These are phyloP conservation scores for Strigamia maritima DNA, from an alignment of 2,888 invertebrate species.

Conservation along the genomic window DNA sequence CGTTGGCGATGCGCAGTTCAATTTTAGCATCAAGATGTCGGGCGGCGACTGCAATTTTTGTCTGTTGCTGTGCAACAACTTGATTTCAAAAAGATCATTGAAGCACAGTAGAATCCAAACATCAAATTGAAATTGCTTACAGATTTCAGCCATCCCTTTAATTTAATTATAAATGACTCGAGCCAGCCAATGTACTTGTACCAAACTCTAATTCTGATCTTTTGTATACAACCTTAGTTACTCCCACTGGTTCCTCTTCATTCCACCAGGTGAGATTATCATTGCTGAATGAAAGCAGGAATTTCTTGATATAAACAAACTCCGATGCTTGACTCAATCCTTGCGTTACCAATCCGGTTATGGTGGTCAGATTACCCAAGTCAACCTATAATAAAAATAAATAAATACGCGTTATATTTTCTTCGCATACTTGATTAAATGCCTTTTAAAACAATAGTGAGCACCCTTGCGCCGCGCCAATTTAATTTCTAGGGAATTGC, in stretches of 20 bases:
- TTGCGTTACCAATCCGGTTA: constrained; percentile 46
- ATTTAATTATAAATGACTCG: too few species aligned
- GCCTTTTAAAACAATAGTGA: neutral
- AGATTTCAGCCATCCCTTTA: too few species aligned
- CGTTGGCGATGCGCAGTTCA: too few species aligned
- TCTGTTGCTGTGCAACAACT: neutral
- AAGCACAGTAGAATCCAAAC: too few species aligned
- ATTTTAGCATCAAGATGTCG: too few species aligned
- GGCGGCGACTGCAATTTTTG: too few species aligned
- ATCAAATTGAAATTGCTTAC: too few species aligned
- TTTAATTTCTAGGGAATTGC: neutral
- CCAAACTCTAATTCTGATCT: too few species aligned
- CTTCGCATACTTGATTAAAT: neutral
- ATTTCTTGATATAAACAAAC: constrained; percentile 44
- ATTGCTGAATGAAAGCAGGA: constrained; percentile 45
- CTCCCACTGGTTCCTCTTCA: constrained; percentile 47
- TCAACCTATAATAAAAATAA: constrained; percentile 42
- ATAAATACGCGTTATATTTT: too few species aligned
- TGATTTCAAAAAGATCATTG: neutral
- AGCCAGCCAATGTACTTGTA: too few species aligned
- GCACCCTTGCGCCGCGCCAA: neutral
- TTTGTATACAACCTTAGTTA: constrained; percentile 45
- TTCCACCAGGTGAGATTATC: constrained; percentile 45
- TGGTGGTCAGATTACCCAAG: constrained; percentile 43
- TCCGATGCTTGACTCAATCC: constrained; percentile 45